Conservation (phyloP, 1,140 invertebrate genomes). For the Bombus picipes region DNA sequence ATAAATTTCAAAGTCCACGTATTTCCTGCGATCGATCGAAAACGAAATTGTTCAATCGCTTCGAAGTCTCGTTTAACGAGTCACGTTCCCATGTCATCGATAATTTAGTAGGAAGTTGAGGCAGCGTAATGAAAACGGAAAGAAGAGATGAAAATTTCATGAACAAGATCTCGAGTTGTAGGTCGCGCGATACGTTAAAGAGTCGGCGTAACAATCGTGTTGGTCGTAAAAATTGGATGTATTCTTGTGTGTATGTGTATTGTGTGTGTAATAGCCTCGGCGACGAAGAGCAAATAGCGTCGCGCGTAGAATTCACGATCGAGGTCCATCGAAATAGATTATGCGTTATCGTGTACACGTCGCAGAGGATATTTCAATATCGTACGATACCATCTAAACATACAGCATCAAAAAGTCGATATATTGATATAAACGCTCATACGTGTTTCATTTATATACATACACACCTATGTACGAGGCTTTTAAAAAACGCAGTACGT, state of each 20-base stretch:
- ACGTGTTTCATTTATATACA: slow-evolving; percentile 68
- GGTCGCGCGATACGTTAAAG: background rate
- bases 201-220: background rate
- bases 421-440: slow-evolving; percentile 67
- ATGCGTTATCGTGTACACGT: slow-evolving; percentile 55
- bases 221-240: background rate
- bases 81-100: background rate
- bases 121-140: slow-evolving; percentile 40
- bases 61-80: background rate
- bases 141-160: slow-evolving; percentile 67
- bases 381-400: slow-evolving; percentile 65
- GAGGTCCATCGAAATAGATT: slow-evolving; percentile 27
- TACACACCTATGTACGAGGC: slow-evolving; percentile 66
- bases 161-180: slow-evolving; percentile 69
- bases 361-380: slow-evolving; percentile 49
- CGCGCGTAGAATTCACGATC: slow-evolving; percentile 21
- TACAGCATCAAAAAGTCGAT: slow-evolving; percentile 68
- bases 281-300: slow-evolving; percentile 15
- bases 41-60: background rate
- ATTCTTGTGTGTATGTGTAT: background rate
- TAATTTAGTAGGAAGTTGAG: background rate
- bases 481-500: slow-evolving; percentile 34
- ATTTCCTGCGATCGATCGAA: background rate
- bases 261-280: slow-evolving; percentile 4
- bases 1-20: background rate